These are phyloP conservation scores for Urocynchramus pylzowi DNA, from an alignment of 2,113 vertebrate species.

Conservation along the genomic window DNA sequence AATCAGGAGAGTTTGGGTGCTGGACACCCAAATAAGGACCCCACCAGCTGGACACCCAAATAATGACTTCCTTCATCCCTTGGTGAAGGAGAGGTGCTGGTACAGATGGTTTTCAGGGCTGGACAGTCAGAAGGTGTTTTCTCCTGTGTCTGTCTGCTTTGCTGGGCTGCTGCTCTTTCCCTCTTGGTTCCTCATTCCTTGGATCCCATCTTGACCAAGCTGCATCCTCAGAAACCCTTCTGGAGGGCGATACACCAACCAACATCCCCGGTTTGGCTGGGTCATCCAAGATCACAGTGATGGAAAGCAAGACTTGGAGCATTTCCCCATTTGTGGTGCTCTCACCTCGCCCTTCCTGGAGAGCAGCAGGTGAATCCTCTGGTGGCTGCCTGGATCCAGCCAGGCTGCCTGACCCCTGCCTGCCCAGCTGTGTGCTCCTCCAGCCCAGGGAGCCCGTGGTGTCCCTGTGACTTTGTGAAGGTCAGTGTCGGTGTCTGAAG, in stretches of 20 bases:
- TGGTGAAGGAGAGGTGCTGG: not conserved
- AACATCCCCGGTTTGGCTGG: accelerated
- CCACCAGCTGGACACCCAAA: not conserved
- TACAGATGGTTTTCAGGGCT: not conserved
- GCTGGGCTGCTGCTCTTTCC: not conserved
- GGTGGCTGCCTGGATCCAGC: not conserved
- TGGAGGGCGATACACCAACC: not conserved
- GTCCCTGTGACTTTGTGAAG: constrained; percentile 68
- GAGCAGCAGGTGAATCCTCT: not conserved
- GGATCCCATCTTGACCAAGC: not conserved
- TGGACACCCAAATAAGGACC: accelerated
- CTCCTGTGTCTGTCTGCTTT: not conserved
- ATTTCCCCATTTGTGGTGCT: accelerated
- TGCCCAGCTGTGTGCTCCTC: not conserved
- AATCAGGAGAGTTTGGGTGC: accelerated
- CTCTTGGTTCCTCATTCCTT: not conserved
- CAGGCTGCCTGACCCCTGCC: not conserved
- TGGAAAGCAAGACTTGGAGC: not conserved
- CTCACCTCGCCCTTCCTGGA: not conserved
- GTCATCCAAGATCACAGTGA: accelerated
- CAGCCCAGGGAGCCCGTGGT: not conserved
- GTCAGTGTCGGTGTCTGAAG: constrained; percentile 54
- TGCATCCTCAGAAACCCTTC: not conserved
- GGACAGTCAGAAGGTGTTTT: not conserved
- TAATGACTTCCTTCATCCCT: accelerated